Evolutionary conservation across 1,140 invertebrate species (phyloP), one percentile per base, ranked within the genome.

Genomic region (Cryptotermes secundus): DNA sequence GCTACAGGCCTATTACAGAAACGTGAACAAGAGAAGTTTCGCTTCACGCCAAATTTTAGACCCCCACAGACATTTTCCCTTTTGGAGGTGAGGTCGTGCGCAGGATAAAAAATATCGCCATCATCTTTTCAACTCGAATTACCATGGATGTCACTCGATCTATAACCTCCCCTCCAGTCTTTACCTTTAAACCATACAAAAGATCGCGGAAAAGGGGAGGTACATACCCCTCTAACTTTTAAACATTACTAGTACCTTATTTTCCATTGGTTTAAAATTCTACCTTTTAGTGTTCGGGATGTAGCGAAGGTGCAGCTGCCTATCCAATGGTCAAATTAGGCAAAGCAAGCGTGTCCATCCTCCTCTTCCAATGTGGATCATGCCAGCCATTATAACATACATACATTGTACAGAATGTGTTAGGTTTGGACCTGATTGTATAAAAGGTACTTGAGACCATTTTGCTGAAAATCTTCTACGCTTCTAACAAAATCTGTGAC

Each of bases 61-160:
- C 59, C 59, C 14, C 59, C 59, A n/a, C 26, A 72, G 59, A 72
- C 59, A n/a, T n/a, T 31, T 72, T 72, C 59, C 59, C 59, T 31
- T 72, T 72, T 72, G 59, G 59, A 72, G 59, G 59, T 72, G 59
- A 72, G 59, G 59, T 72, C 59, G 59, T 26, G 59, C 59, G 59
- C 59, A 72, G 16, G n/a, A n/a, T n/a, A 72, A 72, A 72, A 72
- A 72, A 72, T 72, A 72, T 9, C 59, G 59, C 59, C 59, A 72
- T 72, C 59, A 72, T 72, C 59, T 72, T 72, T 72, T 72, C 59
- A 72, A 72, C 59, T 72, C 59, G 59, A 72, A 72, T 72, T 72
- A 72, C n/a, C 59, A 72, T 72, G 59, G 59, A 72, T 72, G 59
- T 72, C 59, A 72, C 59, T n/a, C 26, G 59, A 72, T 72, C 19